phyloP scores from a whole-genome alignment of 64 coral and sea anemone genomes.

The Montipora capricornis region DNA sequence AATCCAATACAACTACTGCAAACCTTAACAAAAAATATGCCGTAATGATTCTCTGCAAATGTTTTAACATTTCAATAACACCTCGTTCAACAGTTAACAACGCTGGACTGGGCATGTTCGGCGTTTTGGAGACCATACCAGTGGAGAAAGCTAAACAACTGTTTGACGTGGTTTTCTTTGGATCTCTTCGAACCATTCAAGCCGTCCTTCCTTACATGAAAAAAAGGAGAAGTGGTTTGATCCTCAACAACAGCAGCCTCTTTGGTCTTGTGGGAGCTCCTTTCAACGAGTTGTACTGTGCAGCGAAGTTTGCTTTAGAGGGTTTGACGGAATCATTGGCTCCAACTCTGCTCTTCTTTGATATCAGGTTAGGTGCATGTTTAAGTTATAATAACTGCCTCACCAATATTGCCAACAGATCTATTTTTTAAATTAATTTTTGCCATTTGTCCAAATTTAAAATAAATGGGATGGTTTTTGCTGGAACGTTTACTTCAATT shows the following conservation, averaged over 20 bases:
- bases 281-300: constrained; percentile 59
- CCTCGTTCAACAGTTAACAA: constrained; percentile 54
- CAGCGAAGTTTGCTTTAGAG: constrained; percentile 78
- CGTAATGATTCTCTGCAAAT: no score
- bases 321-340: constrained; percentile 62
- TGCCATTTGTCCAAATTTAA: no score
- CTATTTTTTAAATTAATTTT: no score
- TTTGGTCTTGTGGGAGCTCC: constrained; percentile 42
- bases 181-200: constrained; percentile 34
- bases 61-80: no score
- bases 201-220: constrained; percentile 67
- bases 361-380: constrained; percentile 56
- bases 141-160: constrained; percentile 23
- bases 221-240: constrained; percentile 24
- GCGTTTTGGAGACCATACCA: constrained; percentile 17
- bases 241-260: constrained; percentile 59
- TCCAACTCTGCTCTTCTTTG: constrained; percentile 57
- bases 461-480: no score
- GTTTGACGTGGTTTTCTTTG: constrained; percentile 66
- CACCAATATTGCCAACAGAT: no score
- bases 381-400: neutral
- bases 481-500: no score
- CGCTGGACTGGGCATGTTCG: constrained; percentile 16
- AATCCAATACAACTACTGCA: no score
- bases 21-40: no score